Conservation (phyloP, 2,113 vertebrate genomes). For the Thamnaconus septentrionalis region DNA sequence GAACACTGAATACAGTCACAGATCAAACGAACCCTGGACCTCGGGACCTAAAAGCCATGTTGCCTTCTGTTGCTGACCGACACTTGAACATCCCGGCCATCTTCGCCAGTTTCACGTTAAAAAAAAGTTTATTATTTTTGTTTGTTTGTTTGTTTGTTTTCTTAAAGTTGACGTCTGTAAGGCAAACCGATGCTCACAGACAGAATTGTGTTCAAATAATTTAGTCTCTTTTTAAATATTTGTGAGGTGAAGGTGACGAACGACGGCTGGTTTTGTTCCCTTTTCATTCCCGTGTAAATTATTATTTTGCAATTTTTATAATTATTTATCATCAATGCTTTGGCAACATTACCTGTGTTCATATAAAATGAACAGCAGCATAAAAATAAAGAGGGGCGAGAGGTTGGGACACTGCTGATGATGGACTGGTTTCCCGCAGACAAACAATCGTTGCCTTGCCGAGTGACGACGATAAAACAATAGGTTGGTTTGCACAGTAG, state of each 20-base stretch:
- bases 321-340: conserved; percentile 2
- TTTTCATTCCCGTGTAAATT: background rate
- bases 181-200: too few relatives aligned
- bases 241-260: too few relatives aligned
- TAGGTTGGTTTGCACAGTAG: conserved; percentile 19
- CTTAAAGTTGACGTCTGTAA: too few relatives aligned
- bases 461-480: conserved; percentile 5
- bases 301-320: conserved; percentile 6
- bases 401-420: too few relatives aligned
- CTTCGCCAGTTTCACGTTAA: conserved; percentile 22
- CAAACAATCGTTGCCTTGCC: too few relatives aligned
- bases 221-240: too few relatives aligned
- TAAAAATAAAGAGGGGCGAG: too few relatives aligned
- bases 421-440: too few relatives aligned
- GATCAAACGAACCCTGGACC: conserved; percentile 33
- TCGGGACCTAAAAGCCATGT: conserved; percentile 71
- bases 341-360: background rate
- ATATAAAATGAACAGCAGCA: too few relatives aligned
- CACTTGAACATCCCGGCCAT: conserved; percentile 65
- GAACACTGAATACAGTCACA: conserved; percentile 31
- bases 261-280: background rate
- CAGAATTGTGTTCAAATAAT: too few relatives aligned
- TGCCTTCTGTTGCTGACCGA: conserved; percentile 73
- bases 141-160: too few relatives aligned
- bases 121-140: too few relatives aligned